Evolutionary conservation across 2,888 invertebrate genomes (phyloP).

Genomic region (Drosophila monieri): DNA sequence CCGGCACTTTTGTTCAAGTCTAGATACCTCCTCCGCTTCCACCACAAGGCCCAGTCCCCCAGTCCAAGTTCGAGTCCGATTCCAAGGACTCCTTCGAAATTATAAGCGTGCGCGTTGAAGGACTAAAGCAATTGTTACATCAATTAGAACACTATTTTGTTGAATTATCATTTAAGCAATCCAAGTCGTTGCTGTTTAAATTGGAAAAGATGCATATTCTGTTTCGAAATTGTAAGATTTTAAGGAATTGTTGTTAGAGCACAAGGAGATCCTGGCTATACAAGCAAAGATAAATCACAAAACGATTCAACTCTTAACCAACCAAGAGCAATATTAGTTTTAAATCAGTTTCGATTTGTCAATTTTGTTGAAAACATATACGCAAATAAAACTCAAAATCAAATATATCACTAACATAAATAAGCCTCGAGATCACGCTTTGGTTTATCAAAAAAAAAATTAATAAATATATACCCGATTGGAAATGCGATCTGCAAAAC

Average conservation of each 20-base stretch:
- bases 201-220: constrained; percentile 6
- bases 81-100: background rate
- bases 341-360: constrained; percentile 65
- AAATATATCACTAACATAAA: constrained; percentile 71
- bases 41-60: constrained; percentile 4
- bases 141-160: constrained; percentile 52
- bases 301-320: constrained; percentile 18
- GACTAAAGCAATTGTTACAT: constrained; percentile 67
- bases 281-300: constrained; percentile 18
- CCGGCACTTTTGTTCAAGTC: constrained; percentile 7
- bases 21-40: constrained; percentile 13
- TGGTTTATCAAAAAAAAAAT: constrained; percentile 46
- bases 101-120: constrained; percentile 25
- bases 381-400: constrained; percentile 47
- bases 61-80: background rate
- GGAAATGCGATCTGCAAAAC: constrained; percentile 55
- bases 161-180: constrained; percentile 23
- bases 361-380: constrained; percentile 66
- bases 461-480: constrained; percentile 22
- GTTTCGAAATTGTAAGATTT: constrained; percentile 21
- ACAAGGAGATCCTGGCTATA: constrained; percentile 28
- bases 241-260: constrained; percentile 48
- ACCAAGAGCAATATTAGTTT: constrained; percentile 71
- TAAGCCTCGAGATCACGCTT: constrained; percentile 55
- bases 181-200: constrained; percentile 25